Evolutionary conservation across 2,888 invertebrate genomes (phyloP).

Genomic region (Xestia rhomboidea): DNA sequence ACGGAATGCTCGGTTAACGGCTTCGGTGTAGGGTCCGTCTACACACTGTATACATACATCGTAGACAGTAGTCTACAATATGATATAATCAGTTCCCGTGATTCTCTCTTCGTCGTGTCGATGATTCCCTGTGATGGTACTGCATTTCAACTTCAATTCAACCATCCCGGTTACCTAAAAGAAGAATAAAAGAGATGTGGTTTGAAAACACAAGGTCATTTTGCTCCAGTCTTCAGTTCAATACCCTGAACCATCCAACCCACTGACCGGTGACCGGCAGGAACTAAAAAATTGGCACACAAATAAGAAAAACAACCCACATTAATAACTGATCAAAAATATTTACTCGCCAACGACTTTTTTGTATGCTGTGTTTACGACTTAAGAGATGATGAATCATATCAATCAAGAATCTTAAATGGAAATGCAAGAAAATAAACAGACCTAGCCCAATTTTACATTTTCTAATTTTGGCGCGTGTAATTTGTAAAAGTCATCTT

Average conservation of each 20-base stretch:
- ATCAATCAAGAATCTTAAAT: constrained; percentile 42
- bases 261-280: constrained; percentile 30
- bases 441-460: not conserved
- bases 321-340: constrained; percentile 36
- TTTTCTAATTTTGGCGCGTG: constrained; percentile 30
- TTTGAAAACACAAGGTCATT: constrained; percentile 14
- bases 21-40: no score
- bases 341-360: constrained; percentile 35
- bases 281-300: constrained; percentile 34
- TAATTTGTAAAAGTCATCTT: constrained; percentile 46
- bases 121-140: no score
- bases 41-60: no score
- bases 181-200: not conserved
- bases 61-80: no score
- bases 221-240: constrained; percentile 34
- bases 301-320: constrained; percentile 10
- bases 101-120: no score
- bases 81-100: no score
- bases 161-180: not conserved
- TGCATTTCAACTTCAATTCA: no score
- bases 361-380: constrained; percentile 20
- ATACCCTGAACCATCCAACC: constrained; percentile 11
- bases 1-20: no score
- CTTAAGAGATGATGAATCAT: constrained; percentile 31
- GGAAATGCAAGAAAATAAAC: constrained; percentile 37